Base-by-base conservation (phyloP, 92 coral and sea anemone species). In the Pocillopora grandis region DNA sequence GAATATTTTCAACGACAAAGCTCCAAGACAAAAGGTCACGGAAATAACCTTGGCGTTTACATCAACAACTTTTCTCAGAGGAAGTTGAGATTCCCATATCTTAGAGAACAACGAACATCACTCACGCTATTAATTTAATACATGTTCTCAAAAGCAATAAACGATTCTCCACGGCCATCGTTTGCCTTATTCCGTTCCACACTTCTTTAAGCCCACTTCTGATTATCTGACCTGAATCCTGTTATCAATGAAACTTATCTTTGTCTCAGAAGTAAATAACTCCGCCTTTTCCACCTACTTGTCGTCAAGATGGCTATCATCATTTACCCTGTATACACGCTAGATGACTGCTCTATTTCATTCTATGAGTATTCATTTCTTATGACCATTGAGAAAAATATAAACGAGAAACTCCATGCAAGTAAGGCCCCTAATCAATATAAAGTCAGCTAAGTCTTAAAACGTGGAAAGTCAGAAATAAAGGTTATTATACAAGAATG, bases 291-390 rank as follows among this genome's bases (percentile, higher is more conserved):
- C 80, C 80, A 83, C 86, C 86, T 73, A 83, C 80, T 75, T 83
- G 86, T 83, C 86, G 86, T 74, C 86, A 83, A 73, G 86, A 83
- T 83, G 86, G 86, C 86, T 83, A 83, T 83, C 86, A 56, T 67
- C 80, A 67, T 72, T 74, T 83, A 19, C 55, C 23, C 77, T 83
- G 33, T 61, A 49, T 49, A 63, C 33, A 62, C 85, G 64, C 62
- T 42, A 60, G 57, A 62, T 48, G 64, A 52, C 55, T 55, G 62
- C 27, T 72, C 71, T 23, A 82, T 62, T 82, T 61, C 75, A 37
- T 81, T 60, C 57, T 58, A 35, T 68, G 64, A 62, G 80, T 23
- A 63, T 83, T 83, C 73, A 73, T 48, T 65, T 73, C 79, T 56
- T 73, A 20, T 42, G 15, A 64, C 64, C 61, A 74, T 74, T 33